Conservation (phyloP, 1,140 invertebrate species). For the Drosophila azteca region DNA sequence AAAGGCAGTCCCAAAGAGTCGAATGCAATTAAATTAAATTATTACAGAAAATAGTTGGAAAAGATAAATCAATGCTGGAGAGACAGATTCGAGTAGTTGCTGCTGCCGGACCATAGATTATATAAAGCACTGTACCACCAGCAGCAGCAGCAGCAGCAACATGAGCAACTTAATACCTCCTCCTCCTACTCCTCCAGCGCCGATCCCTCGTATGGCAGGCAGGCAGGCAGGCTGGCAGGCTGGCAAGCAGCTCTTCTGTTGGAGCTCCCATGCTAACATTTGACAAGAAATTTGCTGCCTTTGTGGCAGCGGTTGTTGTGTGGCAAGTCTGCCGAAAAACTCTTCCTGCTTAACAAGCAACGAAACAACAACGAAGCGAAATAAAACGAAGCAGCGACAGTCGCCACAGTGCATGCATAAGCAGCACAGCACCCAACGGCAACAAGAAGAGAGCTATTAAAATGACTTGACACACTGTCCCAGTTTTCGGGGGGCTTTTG, state of each 20-base stretch:
- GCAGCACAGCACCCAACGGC: slow-evolving; percentile 13
- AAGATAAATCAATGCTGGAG: slow-evolving; percentile 71
- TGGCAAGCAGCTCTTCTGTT: background rate
- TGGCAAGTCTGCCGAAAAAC: slow-evolving; percentile 57
- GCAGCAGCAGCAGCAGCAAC: slow-evolving; percentile 33
- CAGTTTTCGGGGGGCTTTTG: slow-evolving; percentile 50
- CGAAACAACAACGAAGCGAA: background rate
- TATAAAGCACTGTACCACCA: slow-evolving; percentile 40
- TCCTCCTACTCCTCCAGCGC: no score
- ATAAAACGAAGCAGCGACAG: slow-evolving; percentile 17
- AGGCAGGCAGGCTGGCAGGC: no score
- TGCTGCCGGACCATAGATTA: slow-evolving; percentile 49
- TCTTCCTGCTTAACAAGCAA: slow-evolving; percentile 64
- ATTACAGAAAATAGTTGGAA: slow-evolving; percentile 60
- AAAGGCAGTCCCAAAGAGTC: slow-evolving; percentile 44
- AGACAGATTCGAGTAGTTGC: slow-evolving; percentile 26
- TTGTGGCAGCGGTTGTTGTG: slow-evolving; percentile 19
- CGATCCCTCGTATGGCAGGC: background rate
- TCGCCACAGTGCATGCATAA: slow-evolving; percentile 17
- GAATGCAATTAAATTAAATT: slow-evolving; percentile 69
- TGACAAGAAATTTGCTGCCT: slow-evolving; percentile 53
- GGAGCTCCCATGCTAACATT: slow-evolving; percentile 47
- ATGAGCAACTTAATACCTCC: slow-evolving; percentile 39
- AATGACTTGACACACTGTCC: slow-evolving; percentile 76
- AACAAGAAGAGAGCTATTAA: slow-evolving; percentile 55